Evolutionary conservation across 2,113 vertebrate genomes (phyloP), one percentile per base, ranked within the genome.

Genomic region (Salminus brasiliensis): DNA sequence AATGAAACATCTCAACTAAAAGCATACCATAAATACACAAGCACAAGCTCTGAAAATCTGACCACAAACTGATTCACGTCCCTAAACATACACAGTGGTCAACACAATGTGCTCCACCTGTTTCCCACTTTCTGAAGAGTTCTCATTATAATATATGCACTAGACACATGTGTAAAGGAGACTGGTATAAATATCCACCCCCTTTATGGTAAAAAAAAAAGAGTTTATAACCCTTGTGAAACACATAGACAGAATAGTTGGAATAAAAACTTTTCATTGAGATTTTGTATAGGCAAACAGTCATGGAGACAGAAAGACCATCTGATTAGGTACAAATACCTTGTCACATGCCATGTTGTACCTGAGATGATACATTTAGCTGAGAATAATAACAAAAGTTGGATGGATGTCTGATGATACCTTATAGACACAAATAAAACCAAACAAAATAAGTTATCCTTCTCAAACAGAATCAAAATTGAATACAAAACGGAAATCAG

Each of bases 311-410:
- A 67, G 82, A 79, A 76, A 73, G 85, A 87, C 84, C 80, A 78
- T 18, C 60, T 72, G 47, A 79, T 59, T 85, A 72, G 32, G 72
- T 41, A 84, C 80, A 81, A 76, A 85, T 76, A 81, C 74, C 74
- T 87, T 81, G 86, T 84, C 65, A 83, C 79, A 88, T 76, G 47
- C 53, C 49, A 80, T 57, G 27, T 23, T 76, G 84, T 85, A 92
- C 92, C 92, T 93, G 92, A 95, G 92, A 92, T 94, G 87, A 89
- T 82, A 89, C 87, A 84, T 86, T 90, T 88, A 84, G 85, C 83
- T 91, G 85, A 88, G 83, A 85, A 86, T 86, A 82, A 85, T 83
- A 91, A 90, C 88, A 91, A 90, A 92, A 91, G 89, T 85, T 92
- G 91, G 91, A 91, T 93, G 90, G 88, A 94, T 94, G 89, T 82